These are phyloP conservation scores for Drosophila takahashii DNA, from an alignment of 1,140 invertebrate species.

Conservation along the genomic window DNA sequence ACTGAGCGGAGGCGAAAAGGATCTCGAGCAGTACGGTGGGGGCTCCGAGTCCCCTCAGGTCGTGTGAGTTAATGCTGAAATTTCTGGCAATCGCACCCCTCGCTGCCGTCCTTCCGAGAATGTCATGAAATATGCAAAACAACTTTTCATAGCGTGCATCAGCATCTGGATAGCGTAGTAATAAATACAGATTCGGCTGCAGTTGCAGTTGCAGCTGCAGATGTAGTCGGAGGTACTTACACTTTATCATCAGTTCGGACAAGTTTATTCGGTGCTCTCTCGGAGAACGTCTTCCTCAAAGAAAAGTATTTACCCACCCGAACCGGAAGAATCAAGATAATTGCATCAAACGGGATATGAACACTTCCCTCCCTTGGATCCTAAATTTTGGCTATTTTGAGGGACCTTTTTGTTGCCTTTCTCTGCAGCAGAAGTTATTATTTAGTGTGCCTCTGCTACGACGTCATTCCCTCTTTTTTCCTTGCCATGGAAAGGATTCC, in stretches of 20 bases:
- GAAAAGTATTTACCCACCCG: conserved; percentile 9
- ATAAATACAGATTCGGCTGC: conserved; percentile 49
- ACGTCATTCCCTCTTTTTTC: conserved; percentile 7
- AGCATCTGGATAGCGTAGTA: conserved; percentile 35
- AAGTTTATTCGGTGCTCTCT: conserved; percentile 24
- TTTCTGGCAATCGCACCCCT: conserved; percentile 59
- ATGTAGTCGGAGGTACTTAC: conserved; percentile 30
- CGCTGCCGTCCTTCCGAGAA: conserved; percentile 12
- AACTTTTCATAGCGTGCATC: conserved; percentile 58
- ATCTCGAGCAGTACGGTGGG: neutral
- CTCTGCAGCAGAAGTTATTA: conserved; percentile 56
- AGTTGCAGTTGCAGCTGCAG: conserved; percentile 44
- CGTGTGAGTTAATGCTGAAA: conserved; percentile 68
- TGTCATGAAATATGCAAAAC: conserved; percentile 75
- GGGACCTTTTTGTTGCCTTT: conserved; percentile 11
- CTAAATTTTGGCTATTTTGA: conserved; percentile 15
- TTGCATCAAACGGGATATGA: conserved; percentile 41
- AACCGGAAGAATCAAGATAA: conserved; percentile 42
- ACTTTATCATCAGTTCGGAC: conserved; percentile 26
- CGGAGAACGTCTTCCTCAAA: conserved; percentile 2
- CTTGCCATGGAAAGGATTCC: neutral
- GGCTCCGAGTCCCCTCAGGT: conserved; percentile 48
- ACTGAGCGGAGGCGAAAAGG: conserved; percentile 21
- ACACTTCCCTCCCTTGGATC: conserved; percentile 11
- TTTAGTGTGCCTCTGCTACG: conserved; percentile 36